Base-by-base conservation (phyloP, 2,113 vertebrate species). In the Chunga burmeisteri region DNA sequence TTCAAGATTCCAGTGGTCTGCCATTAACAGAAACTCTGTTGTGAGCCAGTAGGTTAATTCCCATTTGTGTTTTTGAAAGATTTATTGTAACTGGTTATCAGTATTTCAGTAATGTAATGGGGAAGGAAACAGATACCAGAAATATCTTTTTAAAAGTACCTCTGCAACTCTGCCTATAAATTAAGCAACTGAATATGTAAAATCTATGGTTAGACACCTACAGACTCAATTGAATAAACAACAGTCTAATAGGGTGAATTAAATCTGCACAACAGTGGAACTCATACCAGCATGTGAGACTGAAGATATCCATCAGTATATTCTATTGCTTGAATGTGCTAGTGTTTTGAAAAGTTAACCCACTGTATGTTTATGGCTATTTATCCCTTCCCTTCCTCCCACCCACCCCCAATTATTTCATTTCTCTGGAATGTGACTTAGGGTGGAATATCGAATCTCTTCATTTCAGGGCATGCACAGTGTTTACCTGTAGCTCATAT, bases 391-490 rank as follows among this genome's bases (percentile, higher is more conserved):
- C 10, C 7, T 95, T 88, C 56, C 56, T 85, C 40, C 53, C 73
- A 50, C 44, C 34, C 62, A 58, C 30, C 25, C 5, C 29, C 23
- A 87, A 90, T 97, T 97, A 97, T 91, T 94, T 96, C 79, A 97
- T 97, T 97, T 78, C 67, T 91, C 32, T 97, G 96, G 97, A 98
- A 98, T 98, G 96, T 53, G 63, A 65, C 9, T 91, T 94, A 93
- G 87, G 36, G 6, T 36, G 50, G 90, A 94, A 86, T 94, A 44
- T 46, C 49, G 65, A 94, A 95, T 88, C 75, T 93, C 92, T 88
- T 96, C 85, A 89, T 86, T 95, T 86, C 74, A 88, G 75, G 86
- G 53, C 85, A 94, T 82, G 61, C 14, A 59, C 40, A 32, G 50
- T 95, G 82, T 81, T 88, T 92, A 93, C 96, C 93, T 91, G 90